Base-by-base conservation (phyloP, 1,140 invertebrate genomes). In the Diuraphis noxia region DNA sequence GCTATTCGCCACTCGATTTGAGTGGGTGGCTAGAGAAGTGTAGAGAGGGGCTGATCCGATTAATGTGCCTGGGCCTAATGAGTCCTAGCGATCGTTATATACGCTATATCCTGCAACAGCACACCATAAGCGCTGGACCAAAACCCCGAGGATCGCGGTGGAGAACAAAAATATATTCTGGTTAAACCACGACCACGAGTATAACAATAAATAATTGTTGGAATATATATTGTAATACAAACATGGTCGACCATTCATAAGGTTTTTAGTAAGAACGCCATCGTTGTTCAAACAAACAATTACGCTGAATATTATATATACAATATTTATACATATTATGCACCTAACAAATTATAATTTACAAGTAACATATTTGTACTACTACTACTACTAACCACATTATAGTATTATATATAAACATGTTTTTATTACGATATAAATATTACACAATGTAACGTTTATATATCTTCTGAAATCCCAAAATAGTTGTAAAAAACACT, bases 11-110 rank as follows among this genome's bases (percentile, higher is more conserved):
- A 43, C 46, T 46, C 41, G 43, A 52, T 81, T 82, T 82, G 38
- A n/a, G 13, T 34, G 63, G 89, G n/a, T 40, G 36, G 19, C n/a
- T 25, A 25, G 86, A 63, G 40, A 34, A 79, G 36, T 30, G 46
- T 30, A 25, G 36, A 13, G 84, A 72, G 56, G 34, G 72, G 34
- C 25, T 91, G 77, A 91, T 91, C 89, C 89, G 89, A 91, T 91
- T 91, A 90, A 91, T 91, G 89, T 91, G 23, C 34, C 89, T 36
- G n/a, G 34, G 89, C 34, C 77, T 91, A 91, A 91, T 91, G 89
- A 91, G 89, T 91, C 89, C 41, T 63, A n/a, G 43, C 25, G 77
- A 91, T 91, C 52, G 86, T 88, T 88, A 63, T 38, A n/a, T 49
- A 23, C 43, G 43, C 52, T 63, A 34, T 63, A 85, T 49, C 43